These are phyloP conservation scores for Oncorhynchus nerka DNA, from an alignment of 2,113 vertebrate genomes.

Conservation along the genomic window DNA sequence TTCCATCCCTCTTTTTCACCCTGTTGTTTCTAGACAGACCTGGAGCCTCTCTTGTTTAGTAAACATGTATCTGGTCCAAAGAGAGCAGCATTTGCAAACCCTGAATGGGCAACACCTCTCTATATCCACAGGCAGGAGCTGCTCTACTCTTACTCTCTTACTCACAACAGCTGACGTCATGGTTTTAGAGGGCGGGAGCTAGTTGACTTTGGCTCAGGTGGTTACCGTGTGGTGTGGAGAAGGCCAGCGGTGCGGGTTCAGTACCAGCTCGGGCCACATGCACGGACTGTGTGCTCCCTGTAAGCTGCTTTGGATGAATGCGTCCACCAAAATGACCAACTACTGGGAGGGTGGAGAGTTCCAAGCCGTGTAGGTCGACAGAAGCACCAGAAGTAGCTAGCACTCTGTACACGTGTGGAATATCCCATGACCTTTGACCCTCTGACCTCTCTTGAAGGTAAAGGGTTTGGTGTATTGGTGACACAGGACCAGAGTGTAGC, in stretches of 20 bases:
- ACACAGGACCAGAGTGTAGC: background rate
- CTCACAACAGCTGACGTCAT: too few relatives aligned
- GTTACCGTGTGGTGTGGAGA: background rate
- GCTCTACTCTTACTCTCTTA: too few relatives aligned
- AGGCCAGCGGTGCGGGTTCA: background rate
- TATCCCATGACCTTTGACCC: background rate
- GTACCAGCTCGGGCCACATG: too few relatives aligned
- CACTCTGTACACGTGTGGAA: background rate
- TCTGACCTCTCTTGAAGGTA: background rate
- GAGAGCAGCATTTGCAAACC: background rate
- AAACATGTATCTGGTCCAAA: constrained; percentile 46
- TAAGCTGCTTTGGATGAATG: background rate
- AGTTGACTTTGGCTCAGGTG: background rate
- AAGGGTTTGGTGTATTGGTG: background rate
- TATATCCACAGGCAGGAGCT: background rate
- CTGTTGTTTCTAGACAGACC: constrained; percentile 5
- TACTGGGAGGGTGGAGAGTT: background rate
- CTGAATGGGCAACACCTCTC: too few relatives aligned
- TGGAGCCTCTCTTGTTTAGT: constrained; percentile 37
- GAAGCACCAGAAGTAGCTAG: background rate
- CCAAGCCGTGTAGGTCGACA: background rate
- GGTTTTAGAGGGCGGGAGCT: too few relatives aligned
- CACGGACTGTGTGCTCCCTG: background rate
- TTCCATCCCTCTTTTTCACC: background rate
- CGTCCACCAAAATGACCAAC: background rate